A percentile compares a stretch with the other conserved stretches of the same genome.
These are phyloP conservation scores for Cololabis saira DNA, from an alignment of 2,113 vertebrate genomes.

Conservation along the genomic window DNA sequence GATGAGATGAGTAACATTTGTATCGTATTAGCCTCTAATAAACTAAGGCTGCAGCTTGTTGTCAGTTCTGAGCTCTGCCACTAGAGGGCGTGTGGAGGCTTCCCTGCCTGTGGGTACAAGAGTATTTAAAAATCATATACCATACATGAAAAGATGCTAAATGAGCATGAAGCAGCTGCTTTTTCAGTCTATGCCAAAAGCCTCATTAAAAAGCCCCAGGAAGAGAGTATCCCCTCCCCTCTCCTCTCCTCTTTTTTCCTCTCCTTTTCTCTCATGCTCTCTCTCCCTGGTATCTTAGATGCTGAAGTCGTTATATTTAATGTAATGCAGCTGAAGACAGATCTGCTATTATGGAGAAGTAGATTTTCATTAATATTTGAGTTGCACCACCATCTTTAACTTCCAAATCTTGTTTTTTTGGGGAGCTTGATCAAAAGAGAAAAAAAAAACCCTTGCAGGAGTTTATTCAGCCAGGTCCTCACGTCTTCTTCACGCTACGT, in stretches of 20 bases:
- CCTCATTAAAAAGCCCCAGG: constrained; percentile 13
- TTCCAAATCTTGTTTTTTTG: constrained; percentile 12
- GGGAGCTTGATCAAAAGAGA: no score
- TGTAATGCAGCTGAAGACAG: constrained; percentile 58
- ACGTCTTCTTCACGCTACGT: no score
- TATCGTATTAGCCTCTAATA: background rate
- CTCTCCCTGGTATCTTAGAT: constrained; percentile 22
- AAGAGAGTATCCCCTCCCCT: background rate
- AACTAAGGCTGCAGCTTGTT: background rate
- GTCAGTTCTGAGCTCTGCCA: constrained; percentile 24
- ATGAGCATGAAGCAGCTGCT: background rate
- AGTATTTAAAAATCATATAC: background rate
- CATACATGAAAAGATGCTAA: no score
- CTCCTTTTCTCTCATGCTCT: background rate
- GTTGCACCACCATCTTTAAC: constrained; percentile 24
- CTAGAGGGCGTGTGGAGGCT: constrained; percentile 55
- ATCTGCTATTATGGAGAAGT: constrained; percentile 55
- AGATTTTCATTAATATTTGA: constrained; percentile 41
- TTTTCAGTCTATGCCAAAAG: constrained; percentile 3
- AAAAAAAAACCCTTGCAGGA: no score
- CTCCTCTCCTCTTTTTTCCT: constrained; percentile 2
- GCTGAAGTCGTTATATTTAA: constrained; percentile 64
- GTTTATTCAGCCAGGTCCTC: no score
- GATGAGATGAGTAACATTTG: background rate
- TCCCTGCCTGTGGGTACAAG: background rate